Conservation (phyloP, 2,797 vertebrate species). For the Brachyrhaphis roseni region DNA sequence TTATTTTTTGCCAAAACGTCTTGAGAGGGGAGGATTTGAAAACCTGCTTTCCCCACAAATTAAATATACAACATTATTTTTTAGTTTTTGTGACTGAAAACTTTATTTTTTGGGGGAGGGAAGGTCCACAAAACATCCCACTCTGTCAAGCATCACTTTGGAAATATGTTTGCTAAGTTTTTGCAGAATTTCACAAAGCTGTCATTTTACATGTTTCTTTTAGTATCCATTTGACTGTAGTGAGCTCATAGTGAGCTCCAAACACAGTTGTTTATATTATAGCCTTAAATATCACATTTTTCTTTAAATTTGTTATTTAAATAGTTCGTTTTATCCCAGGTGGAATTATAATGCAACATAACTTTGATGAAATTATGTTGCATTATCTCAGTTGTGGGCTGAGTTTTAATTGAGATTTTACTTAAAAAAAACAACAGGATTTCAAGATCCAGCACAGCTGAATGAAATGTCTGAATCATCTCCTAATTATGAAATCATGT, state of each 20-base stretch:
- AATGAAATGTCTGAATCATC: not conserved
- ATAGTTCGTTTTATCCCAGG: too few species aligned
- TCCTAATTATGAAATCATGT: not conserved
- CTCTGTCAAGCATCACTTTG: not conserved
- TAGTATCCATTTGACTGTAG: not conserved
- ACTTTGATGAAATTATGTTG: too few species aligned
- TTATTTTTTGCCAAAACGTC: not conserved
- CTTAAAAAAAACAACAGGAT: too few species aligned
- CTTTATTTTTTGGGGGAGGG: accelerated
- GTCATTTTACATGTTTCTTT: not conserved
- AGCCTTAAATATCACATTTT: too few species aligned
- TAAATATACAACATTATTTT: not conserved
- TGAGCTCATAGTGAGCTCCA: too few species aligned
- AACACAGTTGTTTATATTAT: too few species aligned
- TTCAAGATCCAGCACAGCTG: too few species aligned
- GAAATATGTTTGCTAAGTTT: not conserved
- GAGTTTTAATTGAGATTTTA: not conserved
- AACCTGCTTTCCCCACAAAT: not conserved
- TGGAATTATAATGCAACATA: too few species aligned
- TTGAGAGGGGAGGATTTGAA: not conserved
- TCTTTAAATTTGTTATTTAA: too few species aligned
- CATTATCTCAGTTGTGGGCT: too few species aligned
- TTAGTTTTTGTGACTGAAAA: not conserved
- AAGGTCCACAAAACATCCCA: not conserved
- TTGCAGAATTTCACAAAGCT: not conserved